phyloP scores from a whole-genome alignment of 2,888 invertebrate genomes.

The Lasius fuliginosus region DNA sequence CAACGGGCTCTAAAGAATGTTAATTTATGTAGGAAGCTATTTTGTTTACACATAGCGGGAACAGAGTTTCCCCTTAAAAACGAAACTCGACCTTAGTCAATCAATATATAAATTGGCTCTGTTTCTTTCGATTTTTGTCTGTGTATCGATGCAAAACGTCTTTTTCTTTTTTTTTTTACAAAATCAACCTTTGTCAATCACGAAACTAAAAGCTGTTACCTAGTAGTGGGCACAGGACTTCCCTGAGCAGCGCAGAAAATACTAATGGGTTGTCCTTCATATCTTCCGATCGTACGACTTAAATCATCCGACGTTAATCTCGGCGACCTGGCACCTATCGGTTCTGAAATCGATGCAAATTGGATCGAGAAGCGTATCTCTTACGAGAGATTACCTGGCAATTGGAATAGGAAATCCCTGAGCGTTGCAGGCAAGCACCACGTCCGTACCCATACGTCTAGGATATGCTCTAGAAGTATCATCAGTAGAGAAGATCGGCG shows the following conservation, averaged over 20 bases:
- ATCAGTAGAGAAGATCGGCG: slow-evolving; percentile 90
- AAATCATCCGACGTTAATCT: slow-evolving; percentile 89
- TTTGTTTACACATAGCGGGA: slow-evolving; percentile 9
- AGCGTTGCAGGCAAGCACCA: slow-evolving; percentile 87
- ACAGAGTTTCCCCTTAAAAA: slow-evolving; percentile 87
- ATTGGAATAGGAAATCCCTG: slow-evolving; percentile 91
- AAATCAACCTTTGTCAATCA: background rate
- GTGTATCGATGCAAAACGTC: background rate
- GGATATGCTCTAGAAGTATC: slow-evolving; percentile 89
- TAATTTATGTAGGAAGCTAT: slow-evolving; percentile 24
- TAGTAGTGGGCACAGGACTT: slow-evolving; percentile 90
- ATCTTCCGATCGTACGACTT: slow-evolving; percentile 88
- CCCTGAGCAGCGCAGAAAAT: slow-evolving; percentile 90
- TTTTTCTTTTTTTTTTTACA: background rate
- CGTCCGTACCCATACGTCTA: slow-evolving; percentile 82
- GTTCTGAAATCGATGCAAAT: slow-evolving; percentile 83
- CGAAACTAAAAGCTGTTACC: slow-evolving; percentile 87
- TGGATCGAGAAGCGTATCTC: slow-evolving; percentile 35
- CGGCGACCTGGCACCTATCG: slow-evolving; percentile 88
- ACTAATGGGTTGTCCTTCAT: slow-evolving; percentile 87
- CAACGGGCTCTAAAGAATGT: slow-evolving; percentile 87
- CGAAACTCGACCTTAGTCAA: slow-evolving; percentile 87
- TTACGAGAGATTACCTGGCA: slow-evolving; percentile 88
- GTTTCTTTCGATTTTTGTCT: background rate
- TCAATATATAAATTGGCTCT: background rate